phyloP scores from a whole-genome alignment of 2,888 invertebrate genomes.

The Baronia brevicornis region DNA sequence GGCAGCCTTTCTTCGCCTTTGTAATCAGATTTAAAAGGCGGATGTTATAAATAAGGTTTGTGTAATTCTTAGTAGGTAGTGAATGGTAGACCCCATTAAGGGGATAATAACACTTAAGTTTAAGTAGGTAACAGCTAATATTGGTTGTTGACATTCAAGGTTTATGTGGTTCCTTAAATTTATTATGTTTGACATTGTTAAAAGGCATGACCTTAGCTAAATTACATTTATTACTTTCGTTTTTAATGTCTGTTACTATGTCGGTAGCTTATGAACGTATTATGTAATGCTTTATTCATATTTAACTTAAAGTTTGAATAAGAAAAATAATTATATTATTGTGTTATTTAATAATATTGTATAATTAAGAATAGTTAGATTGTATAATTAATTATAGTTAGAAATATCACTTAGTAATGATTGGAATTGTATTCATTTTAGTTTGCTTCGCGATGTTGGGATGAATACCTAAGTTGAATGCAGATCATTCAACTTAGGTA shows the following conservation, averaged over 20 bases:
- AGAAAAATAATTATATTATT: no score
- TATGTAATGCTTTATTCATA: no score
- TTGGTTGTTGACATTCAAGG: conserved; percentile 8
- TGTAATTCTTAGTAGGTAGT: conserved; percentile 25
- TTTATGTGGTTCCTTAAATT: conserved; percentile 6
- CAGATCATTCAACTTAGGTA: no score
- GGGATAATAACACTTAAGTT: conserved; percentile 8
- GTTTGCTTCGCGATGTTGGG: no score
- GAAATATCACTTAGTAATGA: no score
- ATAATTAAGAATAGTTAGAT: no score
- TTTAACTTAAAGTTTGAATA: no score
- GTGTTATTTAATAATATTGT: no score
- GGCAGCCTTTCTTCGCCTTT: conserved; percentile 1
- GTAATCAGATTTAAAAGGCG: conserved; percentile 6
- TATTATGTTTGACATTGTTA: conserved; percentile 3
- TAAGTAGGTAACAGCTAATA: conserved; percentile 5
- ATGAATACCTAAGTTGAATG: no score
- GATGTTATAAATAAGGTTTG: conserved; percentile 13
- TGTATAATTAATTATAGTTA: no score
- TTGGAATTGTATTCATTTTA: no score
- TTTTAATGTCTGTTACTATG: background rate
- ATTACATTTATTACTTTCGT: background rate
- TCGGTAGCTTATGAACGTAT: no score
- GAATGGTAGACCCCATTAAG: conserved; percentile 43
- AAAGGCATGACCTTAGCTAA: conserved; percentile 4